A percentile compares a stretch with the other conserved stretches of the same genome.
These are phyloP conservation scores for Trichogramma pretiosum DNA, from an alignment of 1,140 invertebrate genomes.

Conservation along the genomic window DNA sequence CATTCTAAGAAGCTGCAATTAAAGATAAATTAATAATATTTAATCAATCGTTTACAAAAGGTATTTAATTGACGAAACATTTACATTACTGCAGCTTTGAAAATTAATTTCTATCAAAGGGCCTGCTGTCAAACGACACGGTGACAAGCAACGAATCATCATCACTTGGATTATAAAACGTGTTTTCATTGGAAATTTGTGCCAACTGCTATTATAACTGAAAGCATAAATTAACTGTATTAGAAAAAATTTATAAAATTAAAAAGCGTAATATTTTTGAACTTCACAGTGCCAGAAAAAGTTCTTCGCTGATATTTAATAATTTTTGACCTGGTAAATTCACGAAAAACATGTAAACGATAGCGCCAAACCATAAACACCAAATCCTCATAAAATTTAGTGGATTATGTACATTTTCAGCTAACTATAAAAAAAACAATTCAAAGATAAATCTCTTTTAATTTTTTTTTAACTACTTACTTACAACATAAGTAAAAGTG, in stretches of 20 bases:
- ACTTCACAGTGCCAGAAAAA: not conserved
- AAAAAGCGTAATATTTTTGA: not conserved
- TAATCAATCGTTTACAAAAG: not conserved
- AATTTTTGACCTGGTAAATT: conserved; percentile 1
- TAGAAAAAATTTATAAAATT: not conserved
- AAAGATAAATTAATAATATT: too few relatives aligned
- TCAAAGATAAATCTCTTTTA: not conserved
- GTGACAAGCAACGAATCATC: not conserved
- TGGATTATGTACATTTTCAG: not conserved
- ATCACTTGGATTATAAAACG: not conserved
- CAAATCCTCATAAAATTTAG: not conserved
- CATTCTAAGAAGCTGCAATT: not conserved
- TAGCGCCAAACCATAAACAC: not conserved
- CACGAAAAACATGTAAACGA: not conserved
- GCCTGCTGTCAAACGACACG: not conserved
- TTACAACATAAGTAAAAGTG: not conserved
- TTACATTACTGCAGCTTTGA: not conserved
- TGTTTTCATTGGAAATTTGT: not conserved
- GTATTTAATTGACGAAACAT: not conserved
- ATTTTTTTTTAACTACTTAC: not conserved
- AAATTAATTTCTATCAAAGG: conserved; percentile 1
- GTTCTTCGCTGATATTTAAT: not conserved
- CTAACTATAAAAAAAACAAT: not conserved
- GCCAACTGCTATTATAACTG: not conserved
- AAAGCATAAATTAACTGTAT: not conserved